These are phyloP conservation scores for Drosophila watanabei DNA, from an alignment of 1,140 invertebrate species.

Conservation along the genomic window DNA sequence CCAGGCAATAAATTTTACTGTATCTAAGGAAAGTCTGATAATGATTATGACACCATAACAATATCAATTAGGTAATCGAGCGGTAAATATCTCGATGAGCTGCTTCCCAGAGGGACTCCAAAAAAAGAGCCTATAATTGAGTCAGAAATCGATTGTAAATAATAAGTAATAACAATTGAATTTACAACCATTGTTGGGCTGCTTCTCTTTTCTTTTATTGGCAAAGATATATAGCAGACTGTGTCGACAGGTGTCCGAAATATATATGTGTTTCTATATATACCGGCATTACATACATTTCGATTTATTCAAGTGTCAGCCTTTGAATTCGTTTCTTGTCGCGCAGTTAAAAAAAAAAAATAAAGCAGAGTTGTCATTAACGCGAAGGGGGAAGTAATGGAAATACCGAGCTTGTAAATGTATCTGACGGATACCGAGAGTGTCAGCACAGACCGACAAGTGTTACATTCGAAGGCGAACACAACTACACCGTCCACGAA, in stretches of 20 bases:
- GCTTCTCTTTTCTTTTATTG: conserved; percentile 27
- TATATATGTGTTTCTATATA: conserved; percentile 6
- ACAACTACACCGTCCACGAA: conserved; percentile 14
- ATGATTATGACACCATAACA: conserved; percentile 61
- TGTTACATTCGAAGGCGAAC: conserved; percentile 44
- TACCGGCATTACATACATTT: neutral
- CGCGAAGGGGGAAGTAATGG: conserved; percentile 46
- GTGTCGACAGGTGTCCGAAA: conserved; percentile 55
- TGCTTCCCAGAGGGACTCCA: neutral
- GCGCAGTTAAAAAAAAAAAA: conserved; percentile 57
- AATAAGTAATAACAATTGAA: conserved; percentile 25
- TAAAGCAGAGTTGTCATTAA: conserved; percentile 57
- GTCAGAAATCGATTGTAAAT: conserved; percentile 38
- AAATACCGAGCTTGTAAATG: conserved; percentile 47
- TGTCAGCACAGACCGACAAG: conserved; percentile 32
- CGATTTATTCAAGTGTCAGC: conserved; percentile 69
- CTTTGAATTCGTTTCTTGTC: conserved; percentile 49
- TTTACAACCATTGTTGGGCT: conserved; percentile 39
- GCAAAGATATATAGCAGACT: conserved; percentile 1
- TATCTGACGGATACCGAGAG: conserved; percentile 50
- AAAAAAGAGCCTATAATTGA: conserved; percentile 33
- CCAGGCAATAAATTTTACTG: conserved; percentile 53
- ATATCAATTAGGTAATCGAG: conserved; percentile 61
- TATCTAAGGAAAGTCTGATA: conserved; percentile 52
- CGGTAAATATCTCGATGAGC: conserved; percentile 57